Conservation (phyloP, 2,113 vertebrate genomes). For the Verasper variegatus region DNA sequence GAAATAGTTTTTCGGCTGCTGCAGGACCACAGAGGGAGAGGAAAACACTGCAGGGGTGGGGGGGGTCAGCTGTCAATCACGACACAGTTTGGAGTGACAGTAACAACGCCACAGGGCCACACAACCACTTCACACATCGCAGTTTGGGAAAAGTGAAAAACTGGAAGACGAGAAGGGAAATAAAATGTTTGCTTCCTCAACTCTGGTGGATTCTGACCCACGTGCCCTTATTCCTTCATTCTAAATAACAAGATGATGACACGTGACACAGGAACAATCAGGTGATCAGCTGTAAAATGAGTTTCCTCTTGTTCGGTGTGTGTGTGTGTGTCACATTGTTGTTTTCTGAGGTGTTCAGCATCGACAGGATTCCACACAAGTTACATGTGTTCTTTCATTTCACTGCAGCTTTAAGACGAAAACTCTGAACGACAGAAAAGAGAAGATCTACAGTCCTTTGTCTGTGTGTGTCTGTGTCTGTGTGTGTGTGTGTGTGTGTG, state of each 20-base stretch:
- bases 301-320: too few species aligned
- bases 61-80: constrained; percentile 38
- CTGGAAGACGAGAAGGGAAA: too few species aligned
- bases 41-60: background rate
- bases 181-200: too few species aligned
- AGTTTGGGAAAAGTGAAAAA: background rate
- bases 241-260: too few species aligned
- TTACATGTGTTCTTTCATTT: too few species aligned
- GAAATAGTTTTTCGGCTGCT: background rate
- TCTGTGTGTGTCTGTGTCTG: constrained; percentile 36
- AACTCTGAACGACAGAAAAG: background rate
- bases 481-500: constrained; percentile 17
- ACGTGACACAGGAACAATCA: too few species aligned
- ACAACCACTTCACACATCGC: constrained; percentile 18
- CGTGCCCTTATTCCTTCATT: too few species aligned
- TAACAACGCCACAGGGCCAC: constrained; percentile 43
- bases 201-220: too few species aligned
- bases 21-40: constrained; percentile 39
- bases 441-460: background rate
- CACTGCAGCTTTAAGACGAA: too few species aligned
- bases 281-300: too few species aligned
- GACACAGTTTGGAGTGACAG: constrained; percentile 17
- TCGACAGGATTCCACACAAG: too few species aligned
- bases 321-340: background rate
- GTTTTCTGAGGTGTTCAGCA: too few species aligned